Evolutionary conservation across 2,888 invertebrate species (phyloP), one percentile per base, ranked within the genome.

Genomic region (Sphinx pinastri): DNA sequence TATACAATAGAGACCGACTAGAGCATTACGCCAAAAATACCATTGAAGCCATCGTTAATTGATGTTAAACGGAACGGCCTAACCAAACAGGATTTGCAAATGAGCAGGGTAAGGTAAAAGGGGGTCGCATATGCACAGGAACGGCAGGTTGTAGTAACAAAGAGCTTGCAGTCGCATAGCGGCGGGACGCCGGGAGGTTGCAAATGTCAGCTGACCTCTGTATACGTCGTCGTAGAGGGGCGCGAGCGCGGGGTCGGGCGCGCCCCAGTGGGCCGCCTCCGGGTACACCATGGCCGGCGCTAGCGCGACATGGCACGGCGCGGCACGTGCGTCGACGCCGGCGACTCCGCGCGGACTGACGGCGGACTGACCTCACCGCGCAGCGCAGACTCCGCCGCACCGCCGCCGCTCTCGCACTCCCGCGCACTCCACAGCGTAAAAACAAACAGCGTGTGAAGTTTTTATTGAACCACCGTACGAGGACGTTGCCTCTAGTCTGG

Each of bases 191-290:
- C 74, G 74, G 80, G 78, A 80, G 80, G 78, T 80, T 79, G 79
- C 81, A 74, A 86, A 83, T 84, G 84, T 86, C 87, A 88, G 91
- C 94, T 95, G 93, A 95, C 95, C 95, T 93, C 95, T 89, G 89
- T 95, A 95, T 85, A 95, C 95, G 92, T 95, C 95, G 87, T 95
- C 95, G 94, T 95, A 95, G 88, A 95, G 95, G 87, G 95, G 95
- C 82, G 95, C 94, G 93, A 95, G 95, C 80, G 95, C 94, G 82
- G 94, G 91, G 87, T 95, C 95, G 92, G 95, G 95, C 93, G 92
- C 95, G 95, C 92, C 94, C 94, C 94, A 94, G 86, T 94, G 93
- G 88, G 92, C 86, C 81, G 95, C 93, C 90, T 95, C 95, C 81
- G 95, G 95, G 90, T 95, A 95, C 87, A 95, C 95, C 95, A 95